Conservation (phyloP, 2,113 vertebrate species). For the Aspiorhynchus laticeps region DNA sequence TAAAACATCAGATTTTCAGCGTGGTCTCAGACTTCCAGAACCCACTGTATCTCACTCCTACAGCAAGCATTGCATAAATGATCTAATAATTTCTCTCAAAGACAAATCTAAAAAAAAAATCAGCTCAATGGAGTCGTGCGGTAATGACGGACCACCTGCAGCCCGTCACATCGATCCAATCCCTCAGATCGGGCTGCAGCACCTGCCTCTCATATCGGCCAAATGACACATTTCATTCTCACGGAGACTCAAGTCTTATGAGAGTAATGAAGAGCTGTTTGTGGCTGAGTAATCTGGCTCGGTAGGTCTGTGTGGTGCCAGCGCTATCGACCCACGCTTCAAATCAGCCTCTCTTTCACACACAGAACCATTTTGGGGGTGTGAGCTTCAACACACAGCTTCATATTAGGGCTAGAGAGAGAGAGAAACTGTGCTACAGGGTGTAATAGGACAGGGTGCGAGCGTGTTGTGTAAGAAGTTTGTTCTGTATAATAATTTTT, state of each 20-base stretch:
- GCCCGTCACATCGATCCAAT: constrained; percentile 38
- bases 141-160: constrained; percentile 37
- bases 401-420: constrained; percentile 26
- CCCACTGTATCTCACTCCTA: constrained; percentile 10
- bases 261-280: constrained; percentile 58
- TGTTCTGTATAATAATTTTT: constrained; percentile 7
- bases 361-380: constrained; percentile 29
- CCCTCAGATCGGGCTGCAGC: constrained; percentile 7
- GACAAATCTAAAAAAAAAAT: constrained; percentile 36
- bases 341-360: constrained; percentile 39
- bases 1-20: background rate
- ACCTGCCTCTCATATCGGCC: constrained; percentile 39
- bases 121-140: constrained; percentile 29
- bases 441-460: background rate
- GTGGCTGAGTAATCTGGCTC: constrained; percentile 44
- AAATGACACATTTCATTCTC: constrained; percentile 51
- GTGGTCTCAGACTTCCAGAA: background rate
- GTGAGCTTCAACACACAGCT: constrained; percentile 14
- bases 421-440: background rate
- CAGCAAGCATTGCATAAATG: constrained; percentile 1
- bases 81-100: constrained; percentile 30
- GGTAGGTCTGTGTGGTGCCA: constrained; percentile 32
- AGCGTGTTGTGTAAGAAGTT: background rate
- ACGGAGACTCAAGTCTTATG: constrained; percentile 46
- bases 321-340: constrained; percentile 38